These are phyloP conservation scores for Micoletzkya japonica DNA, from an alignment of 2,888 invertebrate species.

Conservation along the genomic window DNA sequence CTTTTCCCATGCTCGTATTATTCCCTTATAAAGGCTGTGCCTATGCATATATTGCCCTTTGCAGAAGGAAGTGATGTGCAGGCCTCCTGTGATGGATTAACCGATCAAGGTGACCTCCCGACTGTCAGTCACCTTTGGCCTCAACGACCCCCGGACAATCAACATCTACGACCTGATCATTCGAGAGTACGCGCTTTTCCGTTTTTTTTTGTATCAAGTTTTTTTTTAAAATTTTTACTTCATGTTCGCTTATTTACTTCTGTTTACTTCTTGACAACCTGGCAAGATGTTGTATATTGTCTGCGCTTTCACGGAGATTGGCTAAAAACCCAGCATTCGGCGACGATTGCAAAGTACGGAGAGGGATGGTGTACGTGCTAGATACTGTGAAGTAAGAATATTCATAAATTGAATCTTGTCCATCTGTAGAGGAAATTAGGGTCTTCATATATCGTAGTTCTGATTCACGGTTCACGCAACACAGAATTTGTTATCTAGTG, in stretches of 20 bases:
- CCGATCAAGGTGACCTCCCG: constrained; percentile 53
- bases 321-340: constrained; percentile 67
- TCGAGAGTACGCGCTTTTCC: constrained; percentile 40
- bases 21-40: no score
- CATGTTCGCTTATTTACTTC: no score
- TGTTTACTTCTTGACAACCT: constrained; percentile 42
- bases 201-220: background rate
- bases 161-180: constrained; percentile 61
- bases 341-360: constrained; percentile 65
- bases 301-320: constrained; percentile 46
- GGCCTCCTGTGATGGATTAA: constrained; percentile 37
- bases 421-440: no score
- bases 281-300: background rate
- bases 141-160: constrained; percentile 57
- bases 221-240: no score
- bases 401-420: no score
- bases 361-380: no score
- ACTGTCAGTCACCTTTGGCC: constrained; percentile 47
- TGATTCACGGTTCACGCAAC: constrained; percentile 31
- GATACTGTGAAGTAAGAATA: no score
- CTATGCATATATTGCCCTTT: no score
- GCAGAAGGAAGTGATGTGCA: constrained; percentile 35
- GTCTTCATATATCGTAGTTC: no score
- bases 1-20: no score
- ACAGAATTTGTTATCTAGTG: no score